Evolutionary conservation across 1,140 invertebrate genomes (phyloP), one percentile per base, ranked within the genome.

Genomic region (Meloidogyne exigua): DNA sequence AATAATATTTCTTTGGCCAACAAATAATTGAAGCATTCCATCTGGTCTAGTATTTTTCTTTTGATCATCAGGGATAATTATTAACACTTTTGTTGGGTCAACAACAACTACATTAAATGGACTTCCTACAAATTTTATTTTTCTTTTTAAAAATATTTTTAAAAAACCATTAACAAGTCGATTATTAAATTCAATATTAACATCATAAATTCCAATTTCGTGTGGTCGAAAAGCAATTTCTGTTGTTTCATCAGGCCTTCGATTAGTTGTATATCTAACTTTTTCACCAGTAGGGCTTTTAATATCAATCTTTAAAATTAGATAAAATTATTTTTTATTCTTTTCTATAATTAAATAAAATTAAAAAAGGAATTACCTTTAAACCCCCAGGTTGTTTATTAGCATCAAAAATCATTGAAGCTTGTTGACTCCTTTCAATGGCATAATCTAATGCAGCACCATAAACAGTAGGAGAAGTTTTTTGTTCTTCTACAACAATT

Each of bases 51-150:
- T 36, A n/a, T 15, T 26, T 66, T 57, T 39, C 42, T 18, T 36
- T 44, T n/a, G 57, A 28, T 44, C 57, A 69, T 95, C 93, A 39
- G 93, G 93, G 36, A 93, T 93, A 80, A 91, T 91, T 11, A 91
- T 89, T 26, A 91, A 85, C 21, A 92, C 89, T 86, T 92, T 92
- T 49, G 89, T 82, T 1, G 90, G 90, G 85, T 93, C 91, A 23
- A 92, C 90, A 42, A 93, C 91, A 78, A 90, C 90, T 1, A 92
- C 91, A 84, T 92, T 91, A 89, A 92, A 93, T 0, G 92, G 92
- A 74, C 91, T 92, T 39, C 92, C 92, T 88, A 76, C 2, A 84
- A 28, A 28, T 28, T 25, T 25, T 21, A 70, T 32, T 36, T 15
- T 10, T n/a, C 10, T 18, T 11, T 11, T 67, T 42, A 5, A 76